Conservation (phyloP, 2,888 invertebrate genomes). For the Yponomeuta evonymella region DNA sequence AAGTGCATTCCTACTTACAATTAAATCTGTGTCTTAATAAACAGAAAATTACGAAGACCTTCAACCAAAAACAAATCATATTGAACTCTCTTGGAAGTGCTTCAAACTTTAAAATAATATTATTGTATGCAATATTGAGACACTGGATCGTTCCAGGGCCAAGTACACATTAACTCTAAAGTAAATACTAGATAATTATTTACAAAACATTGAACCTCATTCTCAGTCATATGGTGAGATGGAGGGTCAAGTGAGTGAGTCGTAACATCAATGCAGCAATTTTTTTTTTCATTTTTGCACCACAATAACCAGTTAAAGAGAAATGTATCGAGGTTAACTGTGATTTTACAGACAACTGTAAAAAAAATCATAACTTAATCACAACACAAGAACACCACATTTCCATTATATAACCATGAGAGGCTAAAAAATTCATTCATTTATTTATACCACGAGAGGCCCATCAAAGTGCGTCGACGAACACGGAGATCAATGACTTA, state of each 20-base stretch:
- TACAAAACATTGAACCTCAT: conserved; percentile 69
- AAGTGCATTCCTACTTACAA: conserved; percentile 13
- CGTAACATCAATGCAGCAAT: not conserved
- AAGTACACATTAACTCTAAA: conserved; percentile 34
- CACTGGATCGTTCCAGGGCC: conserved; percentile 37
- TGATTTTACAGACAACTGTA: not conserved
- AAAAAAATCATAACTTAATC: too few species aligned
- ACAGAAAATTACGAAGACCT: not conserved
- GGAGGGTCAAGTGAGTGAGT: conserved; percentile 31
- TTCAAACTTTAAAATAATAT: conserved; percentile 3
- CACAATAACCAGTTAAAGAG: not conserved
- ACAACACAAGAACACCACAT: too few species aligned
- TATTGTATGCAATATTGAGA: conserved; percentile 23
- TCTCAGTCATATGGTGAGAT: conserved; percentile 68
- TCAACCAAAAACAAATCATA: conserved; percentile 1
- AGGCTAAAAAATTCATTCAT: too few species aligned
- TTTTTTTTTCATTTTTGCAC: not conserved
- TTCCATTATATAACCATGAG: too few species aligned
- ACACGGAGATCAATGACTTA: too few species aligned
- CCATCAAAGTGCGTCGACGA: too few species aligned
- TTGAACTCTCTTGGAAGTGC: conserved; percentile 1
- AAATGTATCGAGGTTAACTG: not conserved
- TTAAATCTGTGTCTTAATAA: not conserved
- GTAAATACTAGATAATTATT: conserved; percentile 34
- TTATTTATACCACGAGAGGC: too few species aligned